phyloP scores from a whole-genome alignment of 2,888 invertebrate species.

The Ferdinandea cuprea region DNA sequence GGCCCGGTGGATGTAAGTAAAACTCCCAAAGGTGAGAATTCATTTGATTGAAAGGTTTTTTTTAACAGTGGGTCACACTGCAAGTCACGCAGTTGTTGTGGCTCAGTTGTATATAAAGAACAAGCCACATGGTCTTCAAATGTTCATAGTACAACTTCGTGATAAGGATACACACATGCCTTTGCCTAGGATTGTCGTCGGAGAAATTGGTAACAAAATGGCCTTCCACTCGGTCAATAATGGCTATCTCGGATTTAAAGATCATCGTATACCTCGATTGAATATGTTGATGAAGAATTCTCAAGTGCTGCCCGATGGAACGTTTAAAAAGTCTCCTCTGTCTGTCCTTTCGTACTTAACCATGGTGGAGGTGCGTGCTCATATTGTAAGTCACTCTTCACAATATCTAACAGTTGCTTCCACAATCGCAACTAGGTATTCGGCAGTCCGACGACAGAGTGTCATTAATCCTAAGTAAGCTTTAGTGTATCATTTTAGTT shows the following conservation, averaged over 20 bases:
- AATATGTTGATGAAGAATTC: slow-evolving; percentile 97
- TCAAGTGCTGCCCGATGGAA: slow-evolving; percentile 96
- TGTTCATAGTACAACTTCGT: slow-evolving; percentile 95
- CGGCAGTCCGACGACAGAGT: slow-evolving; percentile 94
- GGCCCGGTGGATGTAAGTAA: slow-evolving; percentile 96
- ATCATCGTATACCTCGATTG: slow-evolving; percentile 93
- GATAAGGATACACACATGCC: slow-evolving; percentile 94
- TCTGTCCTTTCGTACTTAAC: slow-evolving; percentile 92
- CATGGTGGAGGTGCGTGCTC: slow-evolving; percentile 96
- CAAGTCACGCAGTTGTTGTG: slow-evolving; percentile 95
- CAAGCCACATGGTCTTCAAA: slow-evolving; percentile 93
- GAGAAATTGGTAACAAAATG: slow-evolving; percentile 96
- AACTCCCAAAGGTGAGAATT: not conserved
- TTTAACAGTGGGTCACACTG: slow-evolving; percentile 93
- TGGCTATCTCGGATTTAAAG: slow-evolving; percentile 94
- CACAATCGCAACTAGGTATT: slow-evolving; percentile 95
- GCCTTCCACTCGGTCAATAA: slow-evolving; percentile 96
- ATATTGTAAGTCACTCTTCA: slow-evolving; percentile 89
- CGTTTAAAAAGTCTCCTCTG: slow-evolving; percentile 90
- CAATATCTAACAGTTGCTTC: slow-evolving; percentile 90
- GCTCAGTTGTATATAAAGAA: slow-evolving; percentile 94
- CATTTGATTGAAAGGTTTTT: not conserved
- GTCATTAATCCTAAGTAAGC: slow-evolving; percentile 89
- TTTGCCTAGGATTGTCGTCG: slow-evolving; percentile 92
- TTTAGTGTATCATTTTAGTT: slow-evolving; percentile 78